phyloP scores from a whole-genome alignment of 2,888 invertebrate genomes.

The Phorcus lineatus region DNA sequence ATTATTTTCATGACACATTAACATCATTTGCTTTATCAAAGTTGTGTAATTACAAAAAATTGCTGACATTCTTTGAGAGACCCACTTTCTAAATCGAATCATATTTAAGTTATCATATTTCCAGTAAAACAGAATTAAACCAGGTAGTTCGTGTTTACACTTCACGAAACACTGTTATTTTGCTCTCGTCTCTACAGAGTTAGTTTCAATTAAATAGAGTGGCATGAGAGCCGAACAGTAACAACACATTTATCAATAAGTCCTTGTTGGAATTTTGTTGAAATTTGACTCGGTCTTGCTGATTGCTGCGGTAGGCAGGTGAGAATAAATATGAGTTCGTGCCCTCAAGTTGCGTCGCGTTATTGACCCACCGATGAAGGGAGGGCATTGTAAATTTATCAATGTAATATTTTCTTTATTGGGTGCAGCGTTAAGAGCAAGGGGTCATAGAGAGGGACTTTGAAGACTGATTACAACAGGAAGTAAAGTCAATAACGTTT shows the following conservation, averaged over 20 bases:
- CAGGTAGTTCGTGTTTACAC: too few species aligned
- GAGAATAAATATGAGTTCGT: not conserved
- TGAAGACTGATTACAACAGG: too few species aligned
- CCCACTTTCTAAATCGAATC: too few species aligned
- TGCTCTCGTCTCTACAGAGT: not conserved
- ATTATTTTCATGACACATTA: too few species aligned
- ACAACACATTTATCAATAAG: not conserved
- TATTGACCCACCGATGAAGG: not conserved
- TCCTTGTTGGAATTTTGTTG: not conserved
- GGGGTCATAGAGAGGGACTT: too few species aligned
- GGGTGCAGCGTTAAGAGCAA: not conserved
- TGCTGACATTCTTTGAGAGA: too few species aligned
- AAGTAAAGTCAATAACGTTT: too few species aligned
- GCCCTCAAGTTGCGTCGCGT: not conserved
- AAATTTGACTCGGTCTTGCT: not conserved
- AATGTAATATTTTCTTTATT: not conserved
- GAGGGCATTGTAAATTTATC: constrained; percentile 2
- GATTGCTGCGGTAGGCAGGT: not conserved
- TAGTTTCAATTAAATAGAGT: not conserved
- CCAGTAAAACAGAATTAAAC: too few species aligned
- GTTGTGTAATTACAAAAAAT: too few species aligned
- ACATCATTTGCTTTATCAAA: too few species aligned
- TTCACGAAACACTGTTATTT: too few species aligned
- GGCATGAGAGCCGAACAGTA: not conserved
- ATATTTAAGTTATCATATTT: too few species aligned